Evolutionary conservation across 2,113 vertebrate species (phyloP).

Genomic region (Turdus rufiventris): DNA sequence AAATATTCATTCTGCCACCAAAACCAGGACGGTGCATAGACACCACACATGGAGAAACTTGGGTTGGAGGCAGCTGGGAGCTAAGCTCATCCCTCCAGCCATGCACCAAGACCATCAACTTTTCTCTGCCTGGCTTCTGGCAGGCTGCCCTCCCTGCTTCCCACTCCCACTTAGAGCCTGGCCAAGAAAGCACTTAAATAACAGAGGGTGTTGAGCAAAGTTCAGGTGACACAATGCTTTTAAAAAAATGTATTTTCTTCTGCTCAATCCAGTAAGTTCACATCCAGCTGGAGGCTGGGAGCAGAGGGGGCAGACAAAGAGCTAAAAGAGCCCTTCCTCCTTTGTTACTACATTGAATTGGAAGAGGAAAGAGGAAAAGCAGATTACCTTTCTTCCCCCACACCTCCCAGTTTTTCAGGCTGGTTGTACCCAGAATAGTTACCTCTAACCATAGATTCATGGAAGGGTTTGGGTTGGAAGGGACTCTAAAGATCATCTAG

Average conservation of each 20-base stretch:
- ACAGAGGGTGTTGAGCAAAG: background rate
- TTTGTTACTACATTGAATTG: background rate
- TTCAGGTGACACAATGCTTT: background rate
- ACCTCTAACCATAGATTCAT: background rate
- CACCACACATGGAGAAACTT: background rate
- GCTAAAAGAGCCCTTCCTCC: background rate
- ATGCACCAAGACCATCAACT: rapidly evolving
- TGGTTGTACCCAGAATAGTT: background rate
- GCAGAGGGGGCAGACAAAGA: background rate
- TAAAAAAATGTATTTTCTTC: background rate
- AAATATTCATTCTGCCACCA: background rate
- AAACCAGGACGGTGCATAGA: background rate
- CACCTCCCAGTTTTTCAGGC: background rate
- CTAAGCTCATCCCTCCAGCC: background rate
- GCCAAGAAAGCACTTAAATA: background rate
- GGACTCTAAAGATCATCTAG: background rate
- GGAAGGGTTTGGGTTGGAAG: background rate
- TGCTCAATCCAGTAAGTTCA: background rate
- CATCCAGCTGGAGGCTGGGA: background rate
- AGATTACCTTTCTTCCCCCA: background rate
- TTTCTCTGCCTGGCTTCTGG: background rate
- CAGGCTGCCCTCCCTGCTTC: background rate
- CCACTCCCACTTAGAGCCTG: background rate
- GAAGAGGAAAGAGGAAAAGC: background rate
- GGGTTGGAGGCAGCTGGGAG: background rate